These are phyloP conservation scores for Oophaga pumilio DNA, from an alignment of 2,113 vertebrate genomes.

Conservation along the genomic window DNA sequence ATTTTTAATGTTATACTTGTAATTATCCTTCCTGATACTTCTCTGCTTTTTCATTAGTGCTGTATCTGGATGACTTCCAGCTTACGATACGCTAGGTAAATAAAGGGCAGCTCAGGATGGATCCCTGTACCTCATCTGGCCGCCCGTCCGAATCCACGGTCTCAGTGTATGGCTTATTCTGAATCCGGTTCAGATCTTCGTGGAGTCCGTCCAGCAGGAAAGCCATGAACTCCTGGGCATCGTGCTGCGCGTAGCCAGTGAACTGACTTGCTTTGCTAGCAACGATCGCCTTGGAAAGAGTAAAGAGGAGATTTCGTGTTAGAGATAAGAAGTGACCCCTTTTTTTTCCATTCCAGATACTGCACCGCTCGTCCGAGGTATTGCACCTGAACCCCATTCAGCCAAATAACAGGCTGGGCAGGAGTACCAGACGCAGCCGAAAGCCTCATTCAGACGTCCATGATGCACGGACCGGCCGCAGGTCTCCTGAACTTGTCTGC, in stretches of 20 bases:
- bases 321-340: no score
- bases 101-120: background rate
- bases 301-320: background rate
- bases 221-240: conserved; percentile 99
- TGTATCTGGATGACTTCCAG: background rate
- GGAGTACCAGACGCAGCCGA: background rate
- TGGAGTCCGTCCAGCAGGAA: conserved; percentile 96
- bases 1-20: background rate
- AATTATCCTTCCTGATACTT: background rate
- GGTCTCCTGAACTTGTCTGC: no score
- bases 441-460: no score
- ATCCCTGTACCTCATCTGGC: conserved; percentile 82
- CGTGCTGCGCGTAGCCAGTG: conserved; percentile 95
- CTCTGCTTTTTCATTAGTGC: no score
- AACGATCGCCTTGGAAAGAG: conserved; percentile 83
- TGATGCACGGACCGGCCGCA: no score
- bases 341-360: no score
- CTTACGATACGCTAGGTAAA: background rate
- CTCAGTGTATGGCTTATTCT: conserved; percentile 97
- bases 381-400: background rate
- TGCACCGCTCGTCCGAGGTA: no score
- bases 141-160: conserved; percentile 94
- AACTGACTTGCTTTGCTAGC: conserved; percentile 98
- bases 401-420: no score
- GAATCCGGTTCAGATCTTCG: conserved; percentile 96